These are phyloP conservation scores for Isoperla grammatica DNA, from an alignment of 2,888 invertebrate genomes.

Conservation along the genomic window DNA sequence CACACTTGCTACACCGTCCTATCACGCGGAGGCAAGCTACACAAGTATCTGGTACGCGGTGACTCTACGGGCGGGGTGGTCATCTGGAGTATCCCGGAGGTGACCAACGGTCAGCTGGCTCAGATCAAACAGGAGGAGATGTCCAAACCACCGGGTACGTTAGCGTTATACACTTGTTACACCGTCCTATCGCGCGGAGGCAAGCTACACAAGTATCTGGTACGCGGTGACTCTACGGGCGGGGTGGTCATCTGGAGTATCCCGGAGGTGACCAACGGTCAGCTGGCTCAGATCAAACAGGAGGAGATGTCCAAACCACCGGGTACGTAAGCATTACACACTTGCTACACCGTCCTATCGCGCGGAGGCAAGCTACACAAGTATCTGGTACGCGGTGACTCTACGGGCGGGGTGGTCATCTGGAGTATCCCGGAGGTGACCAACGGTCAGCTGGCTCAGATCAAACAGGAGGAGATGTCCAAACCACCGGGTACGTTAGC, in stretches of 20 bases:
- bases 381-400: slow-evolving; percentile 80
- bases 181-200: background rate
- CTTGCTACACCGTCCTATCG: too few species aligned
- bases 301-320: slow-evolving; percentile 48
- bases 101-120: slow-evolving; percentile 57
- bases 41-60: slow-evolving; percentile 71
- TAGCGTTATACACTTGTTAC: too few species aligned
- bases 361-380: slow-evolving; percentile 43
- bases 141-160: slow-evolving; percentile 46
- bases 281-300: slow-evolving; percentile 54
- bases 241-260: slow-evolving; percentile 85
- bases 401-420: slow-evolving; percentile 80
- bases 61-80: slow-evolving; percentile 89
- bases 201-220: slow-evolving; percentile 60
- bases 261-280: slow-evolving; percentile 69
- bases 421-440: slow-evolving; percentile 87
- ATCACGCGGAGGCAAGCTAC: background rate
- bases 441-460: slow-evolving; percentile 53
- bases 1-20: too few species aligned
- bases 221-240: slow-evolving; percentile 90
- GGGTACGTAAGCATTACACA: too few species aligned
- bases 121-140: slow-evolving; percentile 55
- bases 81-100: slow-evolving; percentile 84
- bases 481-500: slow-evolving; percentile 47
- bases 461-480: slow-evolving; percentile 53